These are phyloP conservation scores for Mastomys natalensis DNA, from an alignment of 2,113 vertebrate genomes.

Conservation along the genomic window DNA sequence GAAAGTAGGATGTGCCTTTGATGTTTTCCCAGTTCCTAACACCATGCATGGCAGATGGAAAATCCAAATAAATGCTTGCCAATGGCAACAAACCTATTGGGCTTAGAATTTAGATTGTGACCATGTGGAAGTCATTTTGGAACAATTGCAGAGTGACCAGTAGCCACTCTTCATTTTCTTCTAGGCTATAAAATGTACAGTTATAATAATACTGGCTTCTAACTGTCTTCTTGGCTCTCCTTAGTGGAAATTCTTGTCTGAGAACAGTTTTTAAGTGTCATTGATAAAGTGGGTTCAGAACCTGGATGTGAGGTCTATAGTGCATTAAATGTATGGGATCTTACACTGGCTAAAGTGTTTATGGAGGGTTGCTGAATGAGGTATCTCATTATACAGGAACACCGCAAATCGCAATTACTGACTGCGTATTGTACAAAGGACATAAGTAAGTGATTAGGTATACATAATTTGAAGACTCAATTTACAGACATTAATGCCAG, in stretches of 20 bases:
- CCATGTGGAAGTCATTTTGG: slow-evolving; percentile 47
- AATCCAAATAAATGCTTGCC: background rate
- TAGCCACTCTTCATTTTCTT: slow-evolving; percentile 60
- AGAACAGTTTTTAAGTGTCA: slow-evolving; percentile 64
- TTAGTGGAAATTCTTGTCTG: slow-evolving; percentile 67
- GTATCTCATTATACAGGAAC: slow-evolving; percentile 70
- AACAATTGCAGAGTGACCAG: slow-evolving; percentile 57
- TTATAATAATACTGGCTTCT: slow-evolving; percentile 69
- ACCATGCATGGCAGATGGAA: background rate
- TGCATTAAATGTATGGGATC: slow-evolving; percentile 31
- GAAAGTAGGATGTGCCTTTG: background rate
- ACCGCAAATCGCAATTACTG: slow-evolving; percentile 56
- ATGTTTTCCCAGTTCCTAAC: background rate
- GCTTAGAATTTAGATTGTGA: background rate
- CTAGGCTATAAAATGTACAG: slow-evolving; percentile 64
- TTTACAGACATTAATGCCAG: slow-evolving; percentile 52
- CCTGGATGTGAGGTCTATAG: slow-evolving; percentile 38
- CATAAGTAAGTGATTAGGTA: slow-evolving; percentile 62
- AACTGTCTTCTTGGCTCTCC: slow-evolving; percentile 71
- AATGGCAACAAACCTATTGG: background rate
- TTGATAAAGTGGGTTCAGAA: slow-evolving; percentile 72
- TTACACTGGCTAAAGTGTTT: slow-evolving; percentile 64
- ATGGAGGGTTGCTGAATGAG: slow-evolving; percentile 49
- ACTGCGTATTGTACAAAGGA: slow-evolving; percentile 60
- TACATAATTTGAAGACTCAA: slow-evolving; percentile 63